A percentile compares a stretch with the other conserved stretches of the same genome.
phyloP scores from a whole-genome alignment of 2,797 vertebrate species.

The Siniperca obscura region DNA sequence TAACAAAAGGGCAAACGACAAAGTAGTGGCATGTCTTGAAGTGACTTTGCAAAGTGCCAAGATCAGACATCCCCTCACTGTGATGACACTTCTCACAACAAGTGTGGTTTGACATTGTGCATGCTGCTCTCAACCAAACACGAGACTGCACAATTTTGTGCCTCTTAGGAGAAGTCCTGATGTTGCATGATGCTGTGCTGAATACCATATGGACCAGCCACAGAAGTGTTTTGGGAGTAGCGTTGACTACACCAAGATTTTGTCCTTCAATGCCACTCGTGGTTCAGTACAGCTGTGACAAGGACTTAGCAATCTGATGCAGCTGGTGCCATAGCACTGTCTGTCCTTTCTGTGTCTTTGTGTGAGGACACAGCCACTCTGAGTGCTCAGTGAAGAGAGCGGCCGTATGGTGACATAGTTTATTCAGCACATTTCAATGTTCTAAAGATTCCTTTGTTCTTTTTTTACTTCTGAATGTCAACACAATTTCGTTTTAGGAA shows the following conservation, averaged over 20 bases:
- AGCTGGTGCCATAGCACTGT: constrained; percentile 74
- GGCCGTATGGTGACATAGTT: constrained; percentile 41
- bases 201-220: constrained; percentile 66
- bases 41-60: constrained; percentile 75
- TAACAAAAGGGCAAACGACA: constrained; percentile 73
- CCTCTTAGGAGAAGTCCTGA: constrained; percentile 65
- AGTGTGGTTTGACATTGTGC: constrained; percentile 76
- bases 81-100: constrained; percentile 70
- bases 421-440: constrained; percentile 57
- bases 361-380: constrained; percentile 46
- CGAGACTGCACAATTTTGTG: constrained; percentile 47
- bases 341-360: constrained; percentile 68
- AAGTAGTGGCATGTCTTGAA: constrained; percentile 60
- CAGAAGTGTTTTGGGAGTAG: constrained; percentile 50
- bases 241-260: constrained; percentile 33
- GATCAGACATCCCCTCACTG: constrained; percentile 61
- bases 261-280: constrained; percentile 69
- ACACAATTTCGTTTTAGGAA: constrained; percentile 33
- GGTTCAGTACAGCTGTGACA: constrained; percentile 67
- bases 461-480: constrained; percentile 32
- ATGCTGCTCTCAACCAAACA: constrained; percentile 56
- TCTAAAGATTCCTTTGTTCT: constrained; percentile 25
- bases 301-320: constrained; percentile 73
- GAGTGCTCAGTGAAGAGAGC: constrained; percentile 35
- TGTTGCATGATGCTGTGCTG: constrained; percentile 63